phyloP scores from a whole-genome alignment of 2,797 vertebrate species.

The Cryptoprocta ferox region DNA sequence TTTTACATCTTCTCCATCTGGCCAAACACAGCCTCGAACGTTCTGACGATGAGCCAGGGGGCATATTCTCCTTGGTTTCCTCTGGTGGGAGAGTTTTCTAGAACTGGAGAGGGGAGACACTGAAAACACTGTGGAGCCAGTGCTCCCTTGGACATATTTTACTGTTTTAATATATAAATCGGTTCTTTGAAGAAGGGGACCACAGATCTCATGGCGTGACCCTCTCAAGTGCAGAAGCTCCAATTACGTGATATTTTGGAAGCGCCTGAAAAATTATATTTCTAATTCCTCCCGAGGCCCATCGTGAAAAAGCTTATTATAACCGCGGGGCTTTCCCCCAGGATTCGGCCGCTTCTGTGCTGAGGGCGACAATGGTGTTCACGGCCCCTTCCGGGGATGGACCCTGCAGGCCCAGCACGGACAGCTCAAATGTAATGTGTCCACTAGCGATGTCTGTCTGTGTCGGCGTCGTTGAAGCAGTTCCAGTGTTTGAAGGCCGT shows the following conservation, averaged over 20 bases:
- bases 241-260: slow-evolving; percentile 69
- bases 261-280: slow-evolving; percentile 71
- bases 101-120: not conserved
- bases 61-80: accelerated
- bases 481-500: accelerated
- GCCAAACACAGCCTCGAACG: accelerated
- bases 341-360: slow-evolving; percentile 9
- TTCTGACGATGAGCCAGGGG: not conserved
- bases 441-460: accelerated
- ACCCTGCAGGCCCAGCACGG: not conserved
- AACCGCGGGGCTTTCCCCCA: not conserved
- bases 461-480: accelerated
- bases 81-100: not conserved
- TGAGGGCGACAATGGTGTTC: not conserved
- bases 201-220: slow-evolving; percentile 46
- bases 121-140: not conserved
- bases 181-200: slow-evolving; percentile 48
- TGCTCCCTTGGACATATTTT: slow-evolving; percentile 53
- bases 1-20: not conserved
- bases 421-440: accelerated
- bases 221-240: slow-evolving; percentile 43
- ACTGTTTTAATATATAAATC: slow-evolving; percentile 73
- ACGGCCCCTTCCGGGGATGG: not conserved
- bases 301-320: slow-evolving; percentile 60
- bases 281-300: slow-evolving; percentile 65